Conservation (phyloP, 2,888 invertebrate species). For the Ecdyonurus torrentis region DNA sequence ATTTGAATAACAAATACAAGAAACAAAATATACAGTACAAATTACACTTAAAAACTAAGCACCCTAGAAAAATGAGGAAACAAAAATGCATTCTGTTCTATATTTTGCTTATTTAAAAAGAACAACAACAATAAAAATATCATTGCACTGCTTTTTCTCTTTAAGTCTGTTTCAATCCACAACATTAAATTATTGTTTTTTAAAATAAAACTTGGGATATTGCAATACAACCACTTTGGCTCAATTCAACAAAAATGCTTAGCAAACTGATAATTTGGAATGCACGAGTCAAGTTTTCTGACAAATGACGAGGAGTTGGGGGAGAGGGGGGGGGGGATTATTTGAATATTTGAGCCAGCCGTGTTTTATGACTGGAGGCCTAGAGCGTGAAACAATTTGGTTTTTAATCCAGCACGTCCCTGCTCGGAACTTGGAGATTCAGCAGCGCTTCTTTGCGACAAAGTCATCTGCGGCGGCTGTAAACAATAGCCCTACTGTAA, state of each 20-base stretch:
- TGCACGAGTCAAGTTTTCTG: neutral
- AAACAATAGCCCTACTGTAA: neutral
- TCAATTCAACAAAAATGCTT: neutral
- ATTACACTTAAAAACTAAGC: neutral
- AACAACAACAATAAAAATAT: too few relatives aligned
- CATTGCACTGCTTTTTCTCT: neutral
- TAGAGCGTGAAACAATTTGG: slow-evolving; percentile 70
- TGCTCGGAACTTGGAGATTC: slow-evolving; percentile 27
- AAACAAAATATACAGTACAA: neutral
- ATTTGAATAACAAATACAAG: neutral
- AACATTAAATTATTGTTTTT: too few relatives aligned
- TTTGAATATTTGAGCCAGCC: too few relatives aligned
- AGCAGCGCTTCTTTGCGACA: slow-evolving; percentile 6
- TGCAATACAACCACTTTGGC: too few relatives aligned
- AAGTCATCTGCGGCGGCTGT: neutral
- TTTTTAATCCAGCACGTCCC: slow-evolving; percentile 59
- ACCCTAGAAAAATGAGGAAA: slow-evolving; percentile 6
- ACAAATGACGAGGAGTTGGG: too few relatives aligned
- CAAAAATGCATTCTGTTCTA: slow-evolving; percentile 7
- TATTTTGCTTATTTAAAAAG: slow-evolving; percentile 4
- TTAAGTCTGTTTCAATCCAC: too few relatives aligned
- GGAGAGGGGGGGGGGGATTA: too few relatives aligned
- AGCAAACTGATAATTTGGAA: neutral
- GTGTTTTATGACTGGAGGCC: slow-evolving; percentile 61
- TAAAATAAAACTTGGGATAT: too few relatives aligned